Percentiles rank a stretch among this genome's conserved stretches.
These are phyloP conservation scores for Herpetotheres cachinnans DNA, from an alignment of 2,113 vertebrate species.

Conservation along the genomic window DNA sequence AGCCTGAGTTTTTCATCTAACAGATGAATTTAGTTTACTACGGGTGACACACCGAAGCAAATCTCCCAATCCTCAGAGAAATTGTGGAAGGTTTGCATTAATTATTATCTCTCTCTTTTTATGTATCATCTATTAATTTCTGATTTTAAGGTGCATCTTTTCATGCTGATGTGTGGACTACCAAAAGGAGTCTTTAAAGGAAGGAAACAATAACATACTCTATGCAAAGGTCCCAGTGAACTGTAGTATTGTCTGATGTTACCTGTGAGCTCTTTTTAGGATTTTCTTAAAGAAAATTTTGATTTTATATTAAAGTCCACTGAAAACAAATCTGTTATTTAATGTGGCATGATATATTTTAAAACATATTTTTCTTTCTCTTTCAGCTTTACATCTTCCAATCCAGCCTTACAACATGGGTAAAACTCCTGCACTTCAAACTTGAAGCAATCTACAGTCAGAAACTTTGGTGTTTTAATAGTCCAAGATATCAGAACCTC, in stretches of 20 bases:
- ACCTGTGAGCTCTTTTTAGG: background rate
- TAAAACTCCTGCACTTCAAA: slow-evolving; percentile 53
- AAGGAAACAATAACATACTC: background rate
- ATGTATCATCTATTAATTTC: background rate
- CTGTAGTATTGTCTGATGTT: background rate
- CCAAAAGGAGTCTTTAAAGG: background rate
- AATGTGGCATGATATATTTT: background rate
- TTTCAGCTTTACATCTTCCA: slow-evolving; percentile 67
- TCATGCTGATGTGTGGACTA: background rate
- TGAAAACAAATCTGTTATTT: background rate
- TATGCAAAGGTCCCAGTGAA: background rate
- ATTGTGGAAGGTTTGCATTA: background rate
- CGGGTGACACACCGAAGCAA: background rate
- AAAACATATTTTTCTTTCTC: slow-evolving; percentile 47
- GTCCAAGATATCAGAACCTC: slow-evolving; percentile 57
- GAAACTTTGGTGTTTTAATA: slow-evolving; percentile 54
- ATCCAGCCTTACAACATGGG: slow-evolving; percentile 70
- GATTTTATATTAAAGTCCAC: background rate
- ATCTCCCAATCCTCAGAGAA: background rate
- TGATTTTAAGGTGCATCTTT: background rate
- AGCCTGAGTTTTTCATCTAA: background rate
- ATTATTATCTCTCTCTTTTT: background rate
- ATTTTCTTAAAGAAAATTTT: background rate
- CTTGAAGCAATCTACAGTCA: slow-evolving; percentile 49
- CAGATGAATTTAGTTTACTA: background rate